phyloP scores from a whole-genome alignment of 2,888 invertebrate genomes.

The Pterostichus niger region DNA sequence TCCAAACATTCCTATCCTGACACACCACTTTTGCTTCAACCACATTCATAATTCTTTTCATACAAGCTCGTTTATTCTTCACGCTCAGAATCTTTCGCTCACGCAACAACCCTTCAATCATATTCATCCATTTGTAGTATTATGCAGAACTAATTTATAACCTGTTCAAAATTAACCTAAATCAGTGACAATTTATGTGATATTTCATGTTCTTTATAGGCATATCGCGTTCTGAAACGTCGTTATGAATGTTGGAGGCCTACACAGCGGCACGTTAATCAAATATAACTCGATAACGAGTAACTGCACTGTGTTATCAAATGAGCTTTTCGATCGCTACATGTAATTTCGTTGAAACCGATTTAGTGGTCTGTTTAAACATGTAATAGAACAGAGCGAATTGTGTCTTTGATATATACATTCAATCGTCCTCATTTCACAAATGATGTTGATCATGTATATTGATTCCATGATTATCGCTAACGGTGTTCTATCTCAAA shows the following conservation, averaged over 20 bases:
- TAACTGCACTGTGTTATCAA: conserved; percentile 53
- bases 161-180: neutral
- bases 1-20: too few species aligned
- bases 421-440: conserved; percentile 45
- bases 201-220: conserved; percentile 43
- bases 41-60: too few species aligned
- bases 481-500: too few species aligned
- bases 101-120: too few species aligned
- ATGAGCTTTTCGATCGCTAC: conserved; percentile 52
- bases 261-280: conserved; percentile 22
- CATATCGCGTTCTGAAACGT: conserved; percentile 27
- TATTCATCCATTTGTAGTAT: too few species aligned
- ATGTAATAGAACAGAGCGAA: conserved; percentile 52
- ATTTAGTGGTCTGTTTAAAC: conserved; percentile 53
- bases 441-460: conserved; percentile 55
- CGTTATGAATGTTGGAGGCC: conserved; percentile 15
- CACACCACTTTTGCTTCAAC: too few species aligned
- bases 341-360: conserved; percentile 54
- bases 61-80: too few species aligned
- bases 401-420: conserved; percentile 49
- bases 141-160: too few species aligned
- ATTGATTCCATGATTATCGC: conserved; percentile 41
- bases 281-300: conserved; percentile 45
- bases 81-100: too few species aligned
- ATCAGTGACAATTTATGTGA: conserved; percentile 32